These are phyloP conservation scores for Protula sp. DNA, from an alignment of 2,888 invertebrate genomes.

Conservation along the genomic window DNA sequence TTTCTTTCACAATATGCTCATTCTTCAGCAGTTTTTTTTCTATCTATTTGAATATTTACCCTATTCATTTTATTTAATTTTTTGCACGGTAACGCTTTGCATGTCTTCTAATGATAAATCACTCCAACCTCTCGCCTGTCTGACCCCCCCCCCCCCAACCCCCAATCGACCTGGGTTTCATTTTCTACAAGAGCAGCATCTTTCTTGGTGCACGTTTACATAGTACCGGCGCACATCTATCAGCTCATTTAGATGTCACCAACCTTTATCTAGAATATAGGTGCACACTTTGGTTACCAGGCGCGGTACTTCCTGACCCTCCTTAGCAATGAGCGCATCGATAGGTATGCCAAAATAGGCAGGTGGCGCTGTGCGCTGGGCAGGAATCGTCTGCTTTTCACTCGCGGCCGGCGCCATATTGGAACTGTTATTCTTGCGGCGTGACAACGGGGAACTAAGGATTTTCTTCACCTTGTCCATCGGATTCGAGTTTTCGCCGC, in stretches of 20 bases:
- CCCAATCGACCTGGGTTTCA: too few species aligned
- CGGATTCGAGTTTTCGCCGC: background rate
- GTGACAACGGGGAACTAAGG: background rate
- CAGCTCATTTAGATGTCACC: too few species aligned
- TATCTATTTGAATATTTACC: background rate
- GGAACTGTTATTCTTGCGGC: background rate
- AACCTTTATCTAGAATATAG: too few species aligned
- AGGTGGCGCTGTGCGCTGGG: background rate
- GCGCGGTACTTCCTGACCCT: conserved; percentile 20
- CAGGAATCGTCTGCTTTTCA: background rate
- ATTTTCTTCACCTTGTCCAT: background rate
- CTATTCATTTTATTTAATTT: too few species aligned
- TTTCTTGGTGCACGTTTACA: too few species aligned
- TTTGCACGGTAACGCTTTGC: too few species aligned
- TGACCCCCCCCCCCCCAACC: too few species aligned
- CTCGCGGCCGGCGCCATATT: background rate
- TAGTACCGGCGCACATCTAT: too few species aligned
- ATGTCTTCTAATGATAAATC: too few species aligned
- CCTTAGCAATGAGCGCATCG: conserved; percentile 19
- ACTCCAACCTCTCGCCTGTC: too few species aligned
- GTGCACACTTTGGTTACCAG: conserved; percentile 24
- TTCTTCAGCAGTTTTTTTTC: background rate
- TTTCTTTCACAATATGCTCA: background rate
- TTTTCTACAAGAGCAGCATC: too few species aligned
- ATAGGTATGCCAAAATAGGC: conserved; percentile 26